These are phyloP conservation scores for Pristionchus maxplancki DNA, from an alignment of 2,888 invertebrate genomes.

Conservation along the genomic window DNA sequence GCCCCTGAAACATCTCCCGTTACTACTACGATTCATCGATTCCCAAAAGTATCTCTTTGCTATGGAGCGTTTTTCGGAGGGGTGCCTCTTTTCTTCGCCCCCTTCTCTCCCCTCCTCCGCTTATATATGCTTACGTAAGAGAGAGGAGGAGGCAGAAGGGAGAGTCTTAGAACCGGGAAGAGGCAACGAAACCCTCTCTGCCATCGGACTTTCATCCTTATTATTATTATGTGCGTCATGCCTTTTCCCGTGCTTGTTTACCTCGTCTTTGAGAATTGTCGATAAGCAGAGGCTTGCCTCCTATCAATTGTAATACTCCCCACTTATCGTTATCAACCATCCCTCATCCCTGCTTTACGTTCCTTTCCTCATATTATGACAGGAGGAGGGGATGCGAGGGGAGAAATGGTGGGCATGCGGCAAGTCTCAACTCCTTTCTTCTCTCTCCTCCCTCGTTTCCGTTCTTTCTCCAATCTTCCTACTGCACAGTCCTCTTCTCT, in stretches of 20 bases:
- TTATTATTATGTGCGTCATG: background rate
- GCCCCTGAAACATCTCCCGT: background rate
- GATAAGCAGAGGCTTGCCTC: background rate
- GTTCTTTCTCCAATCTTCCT: background rate
- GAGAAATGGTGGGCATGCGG: conserved; percentile 37
- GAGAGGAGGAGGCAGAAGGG: background rate
- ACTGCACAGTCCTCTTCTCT: background rate
- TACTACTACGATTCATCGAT: background rate
- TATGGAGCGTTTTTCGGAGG: background rate
- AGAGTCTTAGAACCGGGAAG: conserved; percentile 38
- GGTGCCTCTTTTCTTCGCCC: background rate
- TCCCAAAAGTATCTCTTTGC: background rate
- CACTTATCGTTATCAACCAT: background rate
- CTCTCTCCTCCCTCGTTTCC: background rate
- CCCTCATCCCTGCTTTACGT: background rate
- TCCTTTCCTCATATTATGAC: conserved; percentile 2
- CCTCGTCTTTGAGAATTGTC: background rate
- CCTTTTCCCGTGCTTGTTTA: conserved; percentile 17
- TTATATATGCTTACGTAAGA: conserved; percentile 5
- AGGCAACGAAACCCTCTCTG: background rate
- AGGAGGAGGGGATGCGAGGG: background rate
- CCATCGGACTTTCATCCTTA: background rate
- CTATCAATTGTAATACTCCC: background rate
- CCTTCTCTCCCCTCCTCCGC: background rate
- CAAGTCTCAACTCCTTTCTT: conserved; percentile 38